Percentiles rank a stretch among this genome's conserved stretches.
Evolutionary conservation across 2,888 invertebrate genomes (phyloP).

Genomic region (Cryptus armator): DNA sequence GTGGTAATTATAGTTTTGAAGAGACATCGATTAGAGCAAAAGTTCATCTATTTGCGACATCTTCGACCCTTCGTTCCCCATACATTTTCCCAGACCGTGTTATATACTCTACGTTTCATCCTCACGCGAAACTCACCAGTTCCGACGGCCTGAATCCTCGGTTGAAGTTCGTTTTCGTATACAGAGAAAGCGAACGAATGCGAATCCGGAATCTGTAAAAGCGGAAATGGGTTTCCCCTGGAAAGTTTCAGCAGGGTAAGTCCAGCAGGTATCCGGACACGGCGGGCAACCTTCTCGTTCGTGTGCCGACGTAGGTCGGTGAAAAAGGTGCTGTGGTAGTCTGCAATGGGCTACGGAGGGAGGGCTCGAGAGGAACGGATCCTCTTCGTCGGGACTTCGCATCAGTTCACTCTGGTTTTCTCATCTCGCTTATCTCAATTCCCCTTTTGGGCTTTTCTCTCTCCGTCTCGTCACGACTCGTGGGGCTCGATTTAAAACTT

Average conservation of each 20-base stretch:
- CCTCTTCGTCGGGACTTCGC: slow-evolving; percentile 12
- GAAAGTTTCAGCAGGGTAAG: slow-evolving; percentile 61
- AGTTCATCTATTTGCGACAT: slow-evolving; percentile 14
- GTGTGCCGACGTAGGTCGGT: slow-evolving; percentile 33
- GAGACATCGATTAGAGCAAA: background rate
- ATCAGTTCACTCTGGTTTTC: slow-evolving; percentile 6
- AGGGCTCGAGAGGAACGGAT: slow-evolving; percentile 1
- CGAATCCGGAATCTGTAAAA: slow-evolving; percentile 59
- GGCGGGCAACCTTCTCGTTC: slow-evolving; percentile 28
- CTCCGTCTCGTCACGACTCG: slow-evolving; percentile 6
- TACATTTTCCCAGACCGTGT: background rate
- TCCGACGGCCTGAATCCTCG: slow-evolving; percentile 35
- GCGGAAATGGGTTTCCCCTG: slow-evolving; percentile 65
- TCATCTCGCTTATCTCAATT: slow-evolving; percentile 18
- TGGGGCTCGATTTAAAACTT: slow-evolving; percentile 61
- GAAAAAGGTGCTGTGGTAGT: slow-evolving; percentile 51
- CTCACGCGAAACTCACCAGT: slow-evolving; percentile 10
- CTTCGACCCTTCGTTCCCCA: background rate
- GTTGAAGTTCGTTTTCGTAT: slow-evolving; percentile 67
- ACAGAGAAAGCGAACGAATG: slow-evolving; percentile 38
- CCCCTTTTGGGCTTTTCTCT: slow-evolving; percentile 13
- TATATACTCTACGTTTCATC: background rate
- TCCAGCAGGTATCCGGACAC: slow-evolving; percentile 35
- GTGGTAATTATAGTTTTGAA: background rate
- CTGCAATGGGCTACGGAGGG: background rate